Base-by-base conservation (phyloP, 2,113 vertebrate genomes). In the Pituophis catenifer region DNA sequence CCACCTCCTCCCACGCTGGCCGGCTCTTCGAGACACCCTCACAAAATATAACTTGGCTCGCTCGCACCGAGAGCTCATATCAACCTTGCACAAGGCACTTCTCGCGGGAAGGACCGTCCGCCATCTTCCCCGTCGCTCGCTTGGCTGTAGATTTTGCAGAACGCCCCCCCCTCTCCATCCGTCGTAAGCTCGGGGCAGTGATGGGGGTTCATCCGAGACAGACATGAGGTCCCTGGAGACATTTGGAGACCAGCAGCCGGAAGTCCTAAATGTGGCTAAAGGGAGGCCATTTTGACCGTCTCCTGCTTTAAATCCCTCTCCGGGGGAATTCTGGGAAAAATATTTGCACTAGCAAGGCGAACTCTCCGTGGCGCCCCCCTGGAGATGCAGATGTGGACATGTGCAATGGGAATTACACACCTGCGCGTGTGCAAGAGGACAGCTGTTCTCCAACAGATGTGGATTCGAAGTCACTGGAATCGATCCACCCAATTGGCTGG, bases 331-430 rank as follows among this genome's bases (percentile, higher is more conserved):
- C 38, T 90, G 89, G n/a, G 52, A 2, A 19, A 13, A 53, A 44
- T 85, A 55, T 90, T 90, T 93, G 88, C 92, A 93, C 92, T 90
- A 75, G 92, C 44, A 58, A 53, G 3, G 44, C 13, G 17, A 24
- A 38, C n/a, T 8, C 6, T 38, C 52, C 15, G 10, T 1, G 29
- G 15, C 54, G 4, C 59, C 55, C 86, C 86, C 38, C 48, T 38
- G 70, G 75, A 81, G 6, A 26, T 8, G 23, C 29, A 89, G 52
- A 5, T 85, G 17, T 33, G 50, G 21, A 11, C 8, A 12, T 38
- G 90, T 24, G 26, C 12, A 23, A 48, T 24, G 23, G 44, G 59
- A 29, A 7, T 19, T 3, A 44, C 48, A n/a, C 3, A 19, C 89
- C 53, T 6, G 1, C 7, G 38, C 0, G 13, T 50, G 52, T 55